phyloP scores from a whole-genome alignment of 2,888 invertebrate species.

The Lissocephala sabroskyi region DNA sequence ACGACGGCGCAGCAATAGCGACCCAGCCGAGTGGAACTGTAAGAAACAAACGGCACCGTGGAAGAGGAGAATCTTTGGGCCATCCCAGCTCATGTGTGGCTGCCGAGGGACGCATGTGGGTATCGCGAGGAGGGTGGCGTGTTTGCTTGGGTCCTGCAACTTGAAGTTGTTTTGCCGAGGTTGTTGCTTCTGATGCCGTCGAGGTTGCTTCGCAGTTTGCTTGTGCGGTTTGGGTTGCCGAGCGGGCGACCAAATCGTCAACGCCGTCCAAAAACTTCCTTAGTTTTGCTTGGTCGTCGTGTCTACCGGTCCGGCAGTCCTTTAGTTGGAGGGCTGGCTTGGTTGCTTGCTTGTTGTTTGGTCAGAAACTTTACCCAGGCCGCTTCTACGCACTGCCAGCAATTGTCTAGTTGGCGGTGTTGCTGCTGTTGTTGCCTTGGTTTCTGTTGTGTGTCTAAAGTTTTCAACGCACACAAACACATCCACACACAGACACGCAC shows the following conservation, averaged over 20 bases:
- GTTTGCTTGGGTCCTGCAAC: slow-evolving; percentile 27
- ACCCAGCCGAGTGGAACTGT: slow-evolving; percentile 40
- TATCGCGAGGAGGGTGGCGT: no score
- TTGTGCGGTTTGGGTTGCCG: slow-evolving; percentile 55
- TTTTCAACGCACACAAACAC: slow-evolving; percentile 20
- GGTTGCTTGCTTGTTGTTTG: not conserved
- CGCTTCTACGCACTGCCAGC: slow-evolving; percentile 12
- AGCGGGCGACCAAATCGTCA: slow-evolving; percentile 4
- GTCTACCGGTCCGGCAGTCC: no score
- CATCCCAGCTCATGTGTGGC: slow-evolving; percentile 18
- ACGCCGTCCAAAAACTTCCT: slow-evolving; percentile 38
- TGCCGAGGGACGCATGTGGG: no score
- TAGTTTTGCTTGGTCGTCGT: slow-evolving; percentile 23
- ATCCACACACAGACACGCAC: not conserved
- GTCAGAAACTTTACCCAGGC: slow-evolving; percentile 37
- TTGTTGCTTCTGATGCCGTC: slow-evolving; percentile 19
- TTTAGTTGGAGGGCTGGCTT: no score
- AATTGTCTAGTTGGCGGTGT: slow-evolving; percentile 38
- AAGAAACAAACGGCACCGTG: no score
- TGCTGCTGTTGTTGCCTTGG: no score
- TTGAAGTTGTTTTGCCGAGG: slow-evolving; percentile 43
- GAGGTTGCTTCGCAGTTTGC: slow-evolving; percentile 47
- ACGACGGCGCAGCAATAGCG: slow-evolving; percentile 6
- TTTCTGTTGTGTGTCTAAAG: slow-evolving; percentile 16
- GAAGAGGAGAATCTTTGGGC: no score